Percentiles rank a stretch among this genome's conserved stretches.
Conservation (phyloP, 2,888 invertebrate genomes). For the Drosophila prolongata region DNA sequence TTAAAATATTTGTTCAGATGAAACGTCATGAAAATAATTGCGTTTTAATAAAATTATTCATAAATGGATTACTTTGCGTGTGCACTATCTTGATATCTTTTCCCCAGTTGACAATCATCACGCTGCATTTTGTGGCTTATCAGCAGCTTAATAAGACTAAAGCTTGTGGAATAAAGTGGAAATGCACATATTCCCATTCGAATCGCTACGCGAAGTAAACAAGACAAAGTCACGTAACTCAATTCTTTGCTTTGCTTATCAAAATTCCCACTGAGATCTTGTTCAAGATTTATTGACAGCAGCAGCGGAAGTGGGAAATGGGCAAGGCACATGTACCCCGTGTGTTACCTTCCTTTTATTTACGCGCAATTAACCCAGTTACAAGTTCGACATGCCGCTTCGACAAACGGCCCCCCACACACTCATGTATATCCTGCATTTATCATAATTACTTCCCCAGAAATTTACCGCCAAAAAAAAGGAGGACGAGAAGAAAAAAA, state of each 20-base stretch:
- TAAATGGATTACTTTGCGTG: not conserved
- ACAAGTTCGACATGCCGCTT: conserved; percentile 78
- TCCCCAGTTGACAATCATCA: conserved; percentile 4
- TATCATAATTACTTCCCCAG: conserved; percentile 79
- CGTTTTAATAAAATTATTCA: not conserved
- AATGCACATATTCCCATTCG: conserved; percentile 17
- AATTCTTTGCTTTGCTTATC: conserved; percentile 42
- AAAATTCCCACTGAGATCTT: conserved; percentile 52
- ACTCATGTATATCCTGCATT: conserved; percentile 69
- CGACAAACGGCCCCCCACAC: conserved; percentile 45
- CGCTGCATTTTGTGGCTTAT: conserved; percentile 29
- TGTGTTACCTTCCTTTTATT: conserved; percentile 61
- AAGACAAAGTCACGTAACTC: conserved; percentile 37
- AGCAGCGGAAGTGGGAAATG: conserved; percentile 55
- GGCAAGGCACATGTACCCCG: conserved; percentile 26
- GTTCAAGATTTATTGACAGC: conserved; percentile 69
- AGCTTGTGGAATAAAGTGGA: conserved; percentile 3
- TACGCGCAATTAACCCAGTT: conserved; percentile 78
- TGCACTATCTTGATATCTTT: not conserved
- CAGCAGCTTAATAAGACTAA: conserved; percentile 12
- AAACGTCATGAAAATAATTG: no score
- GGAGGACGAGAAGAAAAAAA: conserved; percentile 4
- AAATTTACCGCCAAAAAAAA: conserved; percentile 62
- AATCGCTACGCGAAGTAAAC: conserved; percentile 11
- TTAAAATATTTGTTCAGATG: no score